Percentiles rank a stretch among this genome's conserved stretches.
Conservation (phyloP, 2,888 invertebrate species). For the Yponomeuta malinellus region DNA sequence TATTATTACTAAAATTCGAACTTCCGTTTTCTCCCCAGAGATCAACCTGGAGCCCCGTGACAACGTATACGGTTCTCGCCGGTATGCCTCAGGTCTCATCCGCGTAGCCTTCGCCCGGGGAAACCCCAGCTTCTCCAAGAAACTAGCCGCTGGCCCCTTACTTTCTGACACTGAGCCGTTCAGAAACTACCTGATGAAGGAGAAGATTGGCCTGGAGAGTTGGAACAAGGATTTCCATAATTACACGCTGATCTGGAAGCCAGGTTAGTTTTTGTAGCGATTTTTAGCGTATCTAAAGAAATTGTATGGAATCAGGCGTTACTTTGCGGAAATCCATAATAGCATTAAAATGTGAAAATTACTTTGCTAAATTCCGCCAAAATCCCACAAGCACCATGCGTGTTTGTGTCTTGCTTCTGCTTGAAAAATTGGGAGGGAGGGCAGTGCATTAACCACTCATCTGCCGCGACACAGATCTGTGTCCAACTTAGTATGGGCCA, state of each 20-base stretch:
- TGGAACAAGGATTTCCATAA: constrained; percentile 80
- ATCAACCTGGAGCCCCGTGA: constrained; percentile 80
- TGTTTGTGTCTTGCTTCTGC: no score
- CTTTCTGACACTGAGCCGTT: constrained; percentile 60
- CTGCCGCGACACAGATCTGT: no score
- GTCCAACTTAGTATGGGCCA: no score
- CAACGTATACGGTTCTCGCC: constrained; percentile 77
- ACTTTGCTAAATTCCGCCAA: no score
- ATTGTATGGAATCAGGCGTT: no score
- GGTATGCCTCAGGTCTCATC: constrained; percentile 82
- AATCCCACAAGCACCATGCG: no score
- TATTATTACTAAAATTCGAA: no score
- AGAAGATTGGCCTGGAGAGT: constrained; percentile 54
- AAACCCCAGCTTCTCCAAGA: constrained; percentile 65
- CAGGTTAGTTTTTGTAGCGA: constrained; percentile 40
- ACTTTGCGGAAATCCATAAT: no score
- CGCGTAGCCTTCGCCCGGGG: constrained; percentile 83
- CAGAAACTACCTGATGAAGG: constrained; percentile 47
- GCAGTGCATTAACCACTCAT: no score
- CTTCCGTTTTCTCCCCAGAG: constrained; percentile 57
- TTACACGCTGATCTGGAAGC: constrained; percentile 81
- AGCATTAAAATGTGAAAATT: no score
- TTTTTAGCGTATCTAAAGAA: no score
- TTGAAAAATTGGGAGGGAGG: no score
- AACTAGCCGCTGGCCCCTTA: constrained; percentile 53